Base-by-base conservation (phyloP, 2,797 vertebrate species). In the Nannoperca australis region DNA sequence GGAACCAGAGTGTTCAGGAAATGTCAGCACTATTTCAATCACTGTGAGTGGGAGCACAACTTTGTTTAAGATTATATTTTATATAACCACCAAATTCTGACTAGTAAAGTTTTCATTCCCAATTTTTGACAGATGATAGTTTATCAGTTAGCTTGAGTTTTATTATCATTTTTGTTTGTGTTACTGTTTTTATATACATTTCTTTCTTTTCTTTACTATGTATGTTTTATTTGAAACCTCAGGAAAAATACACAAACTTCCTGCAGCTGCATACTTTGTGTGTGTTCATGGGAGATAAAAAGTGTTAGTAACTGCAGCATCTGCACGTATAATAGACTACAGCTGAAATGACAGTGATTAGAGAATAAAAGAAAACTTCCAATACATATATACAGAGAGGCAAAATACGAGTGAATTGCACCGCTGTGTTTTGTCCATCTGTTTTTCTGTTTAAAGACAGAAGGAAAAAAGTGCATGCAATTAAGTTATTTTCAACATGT, bases 1-100 rank as follows among this genome's bases (percentile, higher is more conserved):
- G 82, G 71, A 89, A 75, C 54, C n/a, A 20, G 27, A 56, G 36
- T 63, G 70, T 67, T 86, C 63, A 50, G 76, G 65, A 87, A 92
- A 90, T 92, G 84, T 82, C 91, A 89, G 81, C 62, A 47, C 59
- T 74, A 75, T 79, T 88, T 91, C 82, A 88, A 78, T 89, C 85
- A 80, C 51, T 0, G 32, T 42, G 10, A 67, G 62, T 0, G 17
- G 42, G 40, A 74, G 40, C 20, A 51, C 18, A 61, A 50, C 69
- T 81, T 80, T 73, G 58, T 76, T 62, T 45, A 54, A 49, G 38
- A 63, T 73, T 47, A 0, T 63, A 84, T 69, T 47, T 76, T 72
- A 2, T 53, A 42, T 47, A 74, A 34, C 12, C 27, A 47, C 36
- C 8, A 27, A 20, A 58, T 55, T 18, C 15, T 42, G 8, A 17